These are phyloP conservation scores for Zygaena filipendulae DNA, from an alignment of 2,888 invertebrate species.

Conservation along the genomic window DNA sequence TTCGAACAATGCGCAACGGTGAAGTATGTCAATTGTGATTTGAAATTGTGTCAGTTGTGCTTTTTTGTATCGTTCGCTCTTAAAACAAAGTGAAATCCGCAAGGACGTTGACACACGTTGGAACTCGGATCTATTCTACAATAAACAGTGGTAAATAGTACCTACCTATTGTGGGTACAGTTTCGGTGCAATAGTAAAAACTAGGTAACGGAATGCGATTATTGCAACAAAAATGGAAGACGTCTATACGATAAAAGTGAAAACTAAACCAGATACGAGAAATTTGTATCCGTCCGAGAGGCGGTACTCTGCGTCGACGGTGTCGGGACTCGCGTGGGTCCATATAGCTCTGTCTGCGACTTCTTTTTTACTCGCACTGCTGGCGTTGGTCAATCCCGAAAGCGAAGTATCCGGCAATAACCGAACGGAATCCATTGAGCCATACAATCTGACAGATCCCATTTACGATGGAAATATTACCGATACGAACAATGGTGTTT, in stretches of 20 bases:
- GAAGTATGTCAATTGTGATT: too few relatives aligned
- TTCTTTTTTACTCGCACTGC: conserved; percentile 64
- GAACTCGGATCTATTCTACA: too few relatives aligned
- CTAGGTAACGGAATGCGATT: too few relatives aligned
- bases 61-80: too few relatives aligned
- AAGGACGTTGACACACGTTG: too few relatives aligned
- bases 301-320: conserved; percentile 74
- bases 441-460: too few relatives aligned
- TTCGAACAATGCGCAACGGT: too few relatives aligned
- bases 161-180: too few relatives aligned
- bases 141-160: too few relatives aligned
- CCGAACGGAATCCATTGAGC: conserved; percentile 8
- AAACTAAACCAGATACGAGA: conserved; percentile 69
- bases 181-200: too few relatives aligned
- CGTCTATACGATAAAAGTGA: conserved; percentile 74
- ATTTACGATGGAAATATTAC: conserved; percentile 18
- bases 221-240: conserved; percentile 76
- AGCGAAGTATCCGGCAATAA: conserved; percentile 12
- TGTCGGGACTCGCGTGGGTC: conserved; percentile 72
- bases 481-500: conserved; percentile 21
- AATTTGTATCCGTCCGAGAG: conserved; percentile 73
- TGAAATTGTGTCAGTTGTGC: too few relatives aligned
- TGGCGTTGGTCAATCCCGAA: conserved; percentile 50
- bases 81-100: too few relatives aligned
- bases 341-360: conserved; percentile 71